Base-by-base conservation (phyloP, 1,140 invertebrate genomes). In the Aleiodes sp. region DNA sequence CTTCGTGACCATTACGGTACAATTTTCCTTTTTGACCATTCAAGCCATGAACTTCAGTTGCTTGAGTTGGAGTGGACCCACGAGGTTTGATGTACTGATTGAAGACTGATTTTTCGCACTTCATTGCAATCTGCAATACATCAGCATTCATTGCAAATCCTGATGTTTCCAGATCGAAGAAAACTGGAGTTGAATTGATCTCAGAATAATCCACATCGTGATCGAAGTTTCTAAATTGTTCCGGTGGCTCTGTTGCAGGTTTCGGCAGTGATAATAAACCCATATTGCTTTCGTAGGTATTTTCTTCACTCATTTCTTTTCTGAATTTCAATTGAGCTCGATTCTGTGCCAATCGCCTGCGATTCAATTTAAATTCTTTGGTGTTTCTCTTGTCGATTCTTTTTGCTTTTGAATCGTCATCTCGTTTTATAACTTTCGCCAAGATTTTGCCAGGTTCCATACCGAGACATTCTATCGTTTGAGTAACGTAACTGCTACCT, bases 41-140 rank as follows among this genome's bases (percentile, higher is more conserved):
- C 59, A 75, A 26, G 24, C 69, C 69, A 43, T 70, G 37, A 12
- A 59, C 46, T 21, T 66, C 31, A 2, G 65, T 60, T 7, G 68
- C 69, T 52, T 56, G 12, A 19, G 24, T 0, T 33, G 61, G 29
- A 62, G 71, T 75, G 26, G 35, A 12, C 60, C 70, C 29, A n/a
- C 24, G 60, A 39, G 69, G 74, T 37, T 65, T 69, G 0, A 73
- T 43, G 37, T 73, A 75, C 7, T 35, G 60, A 43, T 39, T 67
- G 28, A 70, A 75, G 4, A 31, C 31, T 14, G 16, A 56, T 19
- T 65, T 31, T 24, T 28, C 41, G 41, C 26, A 65, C 35, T 68
- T 72, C 16, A 65, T 64, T 29, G 74, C 70, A 24, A 75, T 73
- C 70, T 75, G 71, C 14, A 73, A 28, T 56, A 75, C 65, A 26